A percentile compares a stretch with the other conserved stretches of the same genome.
Conservation (phyloP, 2,888 invertebrate genomes). For the Papilio gigon region DNA sequence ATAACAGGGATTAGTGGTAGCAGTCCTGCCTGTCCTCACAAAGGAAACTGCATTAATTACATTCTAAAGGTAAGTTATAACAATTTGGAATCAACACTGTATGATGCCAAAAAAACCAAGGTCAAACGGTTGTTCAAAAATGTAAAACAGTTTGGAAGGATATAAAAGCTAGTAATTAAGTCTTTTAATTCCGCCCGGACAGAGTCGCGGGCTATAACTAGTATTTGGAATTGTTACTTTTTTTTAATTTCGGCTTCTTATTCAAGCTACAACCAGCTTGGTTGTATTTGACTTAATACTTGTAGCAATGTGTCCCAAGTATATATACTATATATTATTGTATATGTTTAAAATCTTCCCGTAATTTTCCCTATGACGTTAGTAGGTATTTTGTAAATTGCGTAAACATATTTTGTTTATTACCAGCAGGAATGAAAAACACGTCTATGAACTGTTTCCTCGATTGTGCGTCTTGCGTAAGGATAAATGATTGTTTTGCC, state of each 20-base stretch:
- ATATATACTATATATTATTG: constrained; percentile 18
- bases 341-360: background rate
- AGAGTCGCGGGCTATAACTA: too few species aligned
- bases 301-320: too few species aligned
- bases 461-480: background rate
- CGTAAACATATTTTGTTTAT: constrained; percentile 4
- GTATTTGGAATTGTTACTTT: too few species aligned
- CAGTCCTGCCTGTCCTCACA: constrained; percentile 74
- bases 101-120: too few species aligned
- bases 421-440: background rate
- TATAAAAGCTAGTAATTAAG: too few species aligned
- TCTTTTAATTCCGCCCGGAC: too few species aligned
- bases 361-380: background rate
- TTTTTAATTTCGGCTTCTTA: too few species aligned
- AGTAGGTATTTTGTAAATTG: background rate
- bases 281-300: too few species aligned
- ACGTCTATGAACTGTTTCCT: background rate
- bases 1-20: constrained; percentile 63
- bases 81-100: too few species aligned
- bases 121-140: too few species aligned
- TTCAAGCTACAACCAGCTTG: too few species aligned
- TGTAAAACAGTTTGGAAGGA: too few species aligned
- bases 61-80: constrained; percentile 67
- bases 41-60: constrained; percentile 71
- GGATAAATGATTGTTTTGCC: constrained; percentile 12